Evolutionary conservation across 2,113 vertebrate species (phyloP), one percentile per base, ranked within the genome.

Genomic region (Castor canadensis): DNA sequence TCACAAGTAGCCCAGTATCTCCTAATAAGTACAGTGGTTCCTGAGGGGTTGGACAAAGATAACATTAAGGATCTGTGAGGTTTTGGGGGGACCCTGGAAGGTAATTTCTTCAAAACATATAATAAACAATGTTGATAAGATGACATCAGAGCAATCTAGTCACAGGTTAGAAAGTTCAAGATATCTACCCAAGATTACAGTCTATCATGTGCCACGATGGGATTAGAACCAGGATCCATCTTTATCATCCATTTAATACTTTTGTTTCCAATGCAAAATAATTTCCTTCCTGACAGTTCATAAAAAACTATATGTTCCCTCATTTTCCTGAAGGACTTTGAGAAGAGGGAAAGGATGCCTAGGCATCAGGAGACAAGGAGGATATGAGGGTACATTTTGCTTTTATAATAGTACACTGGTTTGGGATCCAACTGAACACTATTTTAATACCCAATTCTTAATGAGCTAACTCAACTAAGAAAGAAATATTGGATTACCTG

Each of bases 401-500:
- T 86, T 89, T 92, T 93, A 19, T 82, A 62, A 54, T 52, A 79
- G 66, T 60, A 69, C 24, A 93, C 43, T 66, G 49, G 62, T 17
- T 79, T 77, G 35, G 62, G 80, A 89, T 56, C 38, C 79, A 94
- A 52, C 28, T 66, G 52, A 79, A 88, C 12, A 93, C 22, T 35
- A 19, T 49, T 40, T 85, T 90, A 81, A 45, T 88, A 79, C 28
- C 52, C 26, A 83, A n/a, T 79, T 84, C 38, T 71, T 95, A 88
- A 92, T 73, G 69, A 85, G 52, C 22, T 69, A 92, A 72, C 24
- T 10, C 35, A 81, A 67, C 49, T 52, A 92, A 80, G 75, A 94
- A 87, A 82, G 58, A 94, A 94, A 93, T 11, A 93, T 9, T 60
- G 13, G 72, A 90, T 73, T 98, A 99, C 99, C 99, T 99, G 99